phyloP scores from a whole-genome alignment of 2,113 vertebrate genomes.

The Entomyzon cyanotis region DNA sequence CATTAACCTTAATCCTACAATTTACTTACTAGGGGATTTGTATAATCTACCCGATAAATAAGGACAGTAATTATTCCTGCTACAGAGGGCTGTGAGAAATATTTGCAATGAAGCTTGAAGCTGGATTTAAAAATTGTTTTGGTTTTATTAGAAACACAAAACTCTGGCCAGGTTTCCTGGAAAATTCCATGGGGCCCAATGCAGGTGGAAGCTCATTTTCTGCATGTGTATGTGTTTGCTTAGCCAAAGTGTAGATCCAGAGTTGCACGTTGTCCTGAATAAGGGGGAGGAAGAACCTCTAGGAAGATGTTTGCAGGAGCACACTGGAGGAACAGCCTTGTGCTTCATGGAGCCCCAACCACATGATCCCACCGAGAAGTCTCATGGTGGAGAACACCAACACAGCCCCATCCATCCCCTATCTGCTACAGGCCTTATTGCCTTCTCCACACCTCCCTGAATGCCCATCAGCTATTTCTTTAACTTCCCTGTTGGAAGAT shows the following conservation, averaged over 20 bases:
- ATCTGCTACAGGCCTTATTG: background rate
- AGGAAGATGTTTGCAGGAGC: background rate
- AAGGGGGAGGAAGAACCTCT: background rate
- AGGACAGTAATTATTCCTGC: constrained; percentile 54
- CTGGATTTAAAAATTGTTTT: constrained; percentile 38
- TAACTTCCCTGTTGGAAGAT: background rate
- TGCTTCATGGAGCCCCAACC: background rate
- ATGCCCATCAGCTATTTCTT: background rate
- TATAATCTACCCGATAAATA: constrained; percentile 60
- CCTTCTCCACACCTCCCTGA: background rate
- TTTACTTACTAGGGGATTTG: constrained; percentile 63
- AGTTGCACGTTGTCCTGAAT: background rate
- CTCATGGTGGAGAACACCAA: background rate
- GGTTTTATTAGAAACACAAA: constrained; percentile 52
- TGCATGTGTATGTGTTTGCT: background rate
- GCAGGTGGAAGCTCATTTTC: constrained; percentile 36
- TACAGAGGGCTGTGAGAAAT: constrained; percentile 23
- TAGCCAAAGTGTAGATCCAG: background rate
- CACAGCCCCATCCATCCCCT: background rate
- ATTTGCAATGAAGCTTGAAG: constrained; percentile 23
- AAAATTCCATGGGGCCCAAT: constrained; percentile 22
- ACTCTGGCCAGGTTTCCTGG: constrained; percentile 25
- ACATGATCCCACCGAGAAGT: background rate
- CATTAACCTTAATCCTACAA: constrained; percentile 63
- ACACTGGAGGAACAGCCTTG: background rate